Base-by-base conservation (phyloP, 2,797 vertebrate species). In the Echiichthys vipera region DNA sequence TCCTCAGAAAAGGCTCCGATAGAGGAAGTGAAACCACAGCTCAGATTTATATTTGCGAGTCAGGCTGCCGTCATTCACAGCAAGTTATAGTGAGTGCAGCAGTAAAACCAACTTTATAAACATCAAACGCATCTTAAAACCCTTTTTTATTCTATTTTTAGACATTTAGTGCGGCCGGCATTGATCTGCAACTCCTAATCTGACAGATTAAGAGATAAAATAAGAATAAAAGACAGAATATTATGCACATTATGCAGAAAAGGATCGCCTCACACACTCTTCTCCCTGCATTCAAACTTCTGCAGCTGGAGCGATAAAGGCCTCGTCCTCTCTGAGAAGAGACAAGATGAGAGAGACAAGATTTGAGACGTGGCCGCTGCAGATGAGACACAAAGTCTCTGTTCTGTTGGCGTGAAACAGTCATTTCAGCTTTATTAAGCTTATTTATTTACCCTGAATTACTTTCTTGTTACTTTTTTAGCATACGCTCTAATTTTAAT, bases 1-100 rank as follows among this genome's bases (percentile, higher is more conserved):
- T 92, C 90, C 82, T 77, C 78, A 59, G 17, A 18, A 56, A 18
- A 36, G 15, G 3, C 22, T 65, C 15, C 4, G 45, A 81, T 15
- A 56, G 25, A 74, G 76, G 83, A 92, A 91, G 79, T 66, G 37
- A 69, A 85, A 76, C 62, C 49, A 0, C 54, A 58, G 74, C 55
- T 76, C 34, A 27, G 74, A 76, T 67, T 80, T 45, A 0, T 12
- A 49, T 65, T 49, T 73, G 37, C 32, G 34, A 34, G 59, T 62
- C 34, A 0, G 55, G 8, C 17, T 36, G 64, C 7, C 24, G 12
- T 37, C 39, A n/a, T 12, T 36, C 30, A 64, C 12, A 29, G 45
- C 17, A 15, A 29, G n/a, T 43, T 22, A 5, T 14, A 39, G 24
- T 3, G 22, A 67, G 9, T 14, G 14, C n/a, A 1, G 34, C 24